phyloP scores from a whole-genome alignment of 2,888 invertebrate species.

The Rotaria sp. region DNA sequence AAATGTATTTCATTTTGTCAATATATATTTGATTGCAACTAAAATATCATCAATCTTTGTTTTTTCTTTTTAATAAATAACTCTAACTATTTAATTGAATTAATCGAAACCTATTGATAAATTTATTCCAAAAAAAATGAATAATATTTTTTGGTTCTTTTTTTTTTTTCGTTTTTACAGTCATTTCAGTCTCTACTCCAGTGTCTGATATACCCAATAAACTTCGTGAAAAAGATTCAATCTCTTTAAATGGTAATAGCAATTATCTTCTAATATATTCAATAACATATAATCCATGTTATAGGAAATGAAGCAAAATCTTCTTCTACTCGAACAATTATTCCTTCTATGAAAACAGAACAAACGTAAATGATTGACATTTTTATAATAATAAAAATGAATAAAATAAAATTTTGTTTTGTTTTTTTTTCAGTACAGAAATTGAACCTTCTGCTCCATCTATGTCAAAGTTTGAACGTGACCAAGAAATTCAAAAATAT shows the following conservation, averaged over 20 bases:
- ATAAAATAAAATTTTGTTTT: not conserved
- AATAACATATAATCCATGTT: not conserved
- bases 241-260: not conserved
- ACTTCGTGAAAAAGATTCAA: not conserved
- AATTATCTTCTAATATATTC: not conserved
- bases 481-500: conserved; percentile 25
- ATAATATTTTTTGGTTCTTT: too few species aligned
- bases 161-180: not conserved
- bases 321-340: not conserved
- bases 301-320: not conserved
- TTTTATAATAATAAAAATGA: not conserved
- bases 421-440: not conserved
- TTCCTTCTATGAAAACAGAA: not conserved
- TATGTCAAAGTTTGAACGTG: not conserved
- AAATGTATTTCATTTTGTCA: too few species aligned
- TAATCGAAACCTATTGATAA: too few species aligned
- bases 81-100: too few species aligned
- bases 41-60: too few species aligned
- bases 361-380: not conserved
- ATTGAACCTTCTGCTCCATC: not conserved
- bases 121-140: too few species aligned
- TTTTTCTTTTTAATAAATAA: too few species aligned
- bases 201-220: not conserved
- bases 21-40: too few species aligned
- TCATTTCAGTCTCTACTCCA: not conserved